Evolutionary conservation across 2,888 invertebrate species (phyloP), one percentile per base, ranked within the genome.

Genomic region (Miltochrista miniata): DNA sequence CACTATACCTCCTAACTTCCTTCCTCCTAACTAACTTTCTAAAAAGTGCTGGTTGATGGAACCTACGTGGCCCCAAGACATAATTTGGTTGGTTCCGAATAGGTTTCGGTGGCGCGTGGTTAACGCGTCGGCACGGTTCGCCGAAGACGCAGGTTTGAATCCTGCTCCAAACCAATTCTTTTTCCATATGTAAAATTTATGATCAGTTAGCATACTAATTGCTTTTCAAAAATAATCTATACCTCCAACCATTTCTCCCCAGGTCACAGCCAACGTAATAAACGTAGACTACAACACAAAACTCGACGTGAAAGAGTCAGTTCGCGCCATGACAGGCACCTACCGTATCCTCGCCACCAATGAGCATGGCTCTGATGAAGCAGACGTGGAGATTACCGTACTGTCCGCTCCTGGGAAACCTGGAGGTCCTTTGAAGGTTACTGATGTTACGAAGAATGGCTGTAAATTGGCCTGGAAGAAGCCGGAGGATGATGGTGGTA

Each of bases 381-480:
- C 98, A 0, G 97, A 98, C 29, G 97, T 99, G 9, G 98, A 98
- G 87, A 94, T 99, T 47, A 97, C 98, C 0, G 96, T 99, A n/a
- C 77, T 93, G 36, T 92, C 96, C 37, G 94, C 96, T 7, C 98
- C 98, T 4, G 93, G 95, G 56, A 96, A 95, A 74, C 98, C 98
- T 1, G 95, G 95, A 60, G 98, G 98, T 9, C 98, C 98, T 1
- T 92, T 98, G 7, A 96, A 97, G 85, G 97, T 97, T 10, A 90
- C 94, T 0, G 97, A 98, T 72, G 95, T 98, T 18, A 97, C 97
- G 34, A 98, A 98, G 83, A 95, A 95, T 65, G 96, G 97, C 47
- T 97, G 97, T 83, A 98, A 98, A 78, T 91, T 98, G 44, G 95
- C 96, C 63, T 98, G 98, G 98, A 95, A 97, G 71, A 97, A 98